These are phyloP conservation scores for Drosophila mimetica DNA, from an alignment of 2,888 invertebrate species.

Conservation along the genomic window DNA sequence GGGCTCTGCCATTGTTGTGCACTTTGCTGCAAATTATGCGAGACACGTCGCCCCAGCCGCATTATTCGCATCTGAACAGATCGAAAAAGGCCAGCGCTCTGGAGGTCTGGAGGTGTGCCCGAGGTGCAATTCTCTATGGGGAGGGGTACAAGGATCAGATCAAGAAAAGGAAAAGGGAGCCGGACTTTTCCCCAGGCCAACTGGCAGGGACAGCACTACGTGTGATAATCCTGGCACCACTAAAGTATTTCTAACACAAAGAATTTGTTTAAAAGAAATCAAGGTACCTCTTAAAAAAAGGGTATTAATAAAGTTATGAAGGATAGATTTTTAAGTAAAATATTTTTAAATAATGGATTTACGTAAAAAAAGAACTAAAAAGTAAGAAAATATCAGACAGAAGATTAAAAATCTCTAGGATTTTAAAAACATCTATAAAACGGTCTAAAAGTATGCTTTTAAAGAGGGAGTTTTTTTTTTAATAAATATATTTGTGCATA, in stretches of 20 bases:
- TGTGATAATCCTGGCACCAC: conserved; percentile 65
- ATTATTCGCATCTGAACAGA: conserved; percentile 4
- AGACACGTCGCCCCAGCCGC: conserved; percentile 64
- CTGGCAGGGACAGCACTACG: conserved; percentile 43
- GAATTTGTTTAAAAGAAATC: not conserved
- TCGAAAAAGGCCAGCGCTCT: conserved; percentile 36
- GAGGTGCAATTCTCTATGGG: conserved; percentile 58
- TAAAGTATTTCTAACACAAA: conserved; percentile 62
- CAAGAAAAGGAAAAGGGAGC: not conserved
- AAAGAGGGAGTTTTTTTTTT: too few species aligned
- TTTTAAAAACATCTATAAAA: too few species aligned
- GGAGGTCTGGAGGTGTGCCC: conserved; percentile 65
- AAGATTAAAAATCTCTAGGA: too few species aligned
- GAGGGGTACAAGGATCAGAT: not conserved
- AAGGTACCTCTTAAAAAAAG: not conserved
- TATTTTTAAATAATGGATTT: too few species aligned
- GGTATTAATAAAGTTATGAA: too few species aligned
- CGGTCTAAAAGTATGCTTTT: too few species aligned
- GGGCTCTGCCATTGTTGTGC: conserved; percentile 68
- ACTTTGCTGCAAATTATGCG: conserved; percentile 77
- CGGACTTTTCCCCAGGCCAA: conserved; percentile 15
- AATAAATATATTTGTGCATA: too few species aligned
- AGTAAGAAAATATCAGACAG: too few species aligned
- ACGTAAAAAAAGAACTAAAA: too few species aligned
- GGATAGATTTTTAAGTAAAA: too few species aligned